Base-by-base conservation (phyloP, 2,888 invertebrate species). In the Ophion costatus region DNA sequence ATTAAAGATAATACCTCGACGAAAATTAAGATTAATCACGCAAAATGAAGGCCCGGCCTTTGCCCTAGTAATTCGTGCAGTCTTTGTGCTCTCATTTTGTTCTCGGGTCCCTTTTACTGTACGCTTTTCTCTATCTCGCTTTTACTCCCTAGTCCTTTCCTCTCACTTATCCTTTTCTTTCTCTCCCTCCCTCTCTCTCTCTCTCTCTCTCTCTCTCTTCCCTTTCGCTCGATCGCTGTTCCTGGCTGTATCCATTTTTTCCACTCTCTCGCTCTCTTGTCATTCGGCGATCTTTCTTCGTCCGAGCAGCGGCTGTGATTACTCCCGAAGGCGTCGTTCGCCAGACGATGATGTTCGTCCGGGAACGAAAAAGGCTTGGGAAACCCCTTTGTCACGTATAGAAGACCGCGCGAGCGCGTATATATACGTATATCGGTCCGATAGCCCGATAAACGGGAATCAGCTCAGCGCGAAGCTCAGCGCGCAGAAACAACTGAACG, bases 11-110 rank as follows among this genome's bases (percentile, higher is more conserved):
- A 90, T 90, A 88, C 89, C 88, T 88, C 87, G 88, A 90, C 90
- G 92, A 92, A 93, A 93, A 93, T 93, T 92, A 92, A 93, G 93
- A 93, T 93, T 92, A 93, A 93, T 93, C 91, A 90, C 88, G 88
- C 87, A 83, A 87, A 88, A 85, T 76, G 86, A 80, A 76, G 80
- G 74, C 80, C 66, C 66, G 76, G 24, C 38, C 61, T 33, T 22
- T 38, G 51, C 63, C 73, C 77, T 45, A 56, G 61, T 69, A 24
- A 42, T n/a, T 64, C 73, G 10, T 67, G 59, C 29, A 51, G 67
- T 74, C 73, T 71, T 73, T 67, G 67, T 80, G 74, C 67, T 80
- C 80, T 51, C 74, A 74, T 45, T 80, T 80, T 80, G 20, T 33
- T 74, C 67, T 42, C 38, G 76, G 82, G 71, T 71, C 76, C 71